Base-by-base conservation (phyloP, 2,113 vertebrate genomes). In the Oophaga pumilio region DNA sequence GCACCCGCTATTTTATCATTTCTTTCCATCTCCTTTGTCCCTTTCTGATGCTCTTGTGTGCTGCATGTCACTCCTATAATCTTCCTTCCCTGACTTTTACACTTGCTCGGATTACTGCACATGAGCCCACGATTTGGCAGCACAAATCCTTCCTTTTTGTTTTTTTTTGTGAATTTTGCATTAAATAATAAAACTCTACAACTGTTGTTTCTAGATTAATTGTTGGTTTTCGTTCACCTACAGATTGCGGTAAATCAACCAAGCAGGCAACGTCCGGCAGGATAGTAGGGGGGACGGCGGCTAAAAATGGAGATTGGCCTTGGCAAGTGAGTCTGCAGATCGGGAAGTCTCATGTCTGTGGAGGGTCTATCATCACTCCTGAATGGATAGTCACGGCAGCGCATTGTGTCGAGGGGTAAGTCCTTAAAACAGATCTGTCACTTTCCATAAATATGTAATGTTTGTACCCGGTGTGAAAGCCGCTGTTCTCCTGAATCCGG, bases 321-420 rank as follows among this genome's bases (percentile, higher is more conserved):
- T 99, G 98, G 98, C 98, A 98, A 94, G 97, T 97, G 78, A 98
- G 97, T 77, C 96, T 99, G 73, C 97, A 97, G 0, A 90, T 95
- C 71, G 90, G 91, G 60, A 92, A 79, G 0, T 69, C 88, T 9
- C 97, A 98, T 0, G 76, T 97, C 50, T 99, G 98, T 0, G 98
- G 98, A 49, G 98, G 97, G 17, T 98, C 98, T 90, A 95, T 99
- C 91, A 91, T 99, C 85, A 91, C 95, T 0, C 91, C 57, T 0
- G 91, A 90, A 33, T 99, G 98, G 98, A 95, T 99, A 2, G 92
- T 99, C 53, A 99, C 98, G 0, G 98, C 97, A 0, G 98, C 98
- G 0, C 98, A 99, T 92, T 99, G 98, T 2, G 96, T 99, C 33
- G 96, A 96, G 52, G 94, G 95, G 98, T 99, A 93, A 91, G 95